Percentiles rank a stretch among this genome's conserved stretches.
Evolutionary conservation across 1,140 invertebrate genomes (phyloP).

Genomic region (Brachionus rotundiformis): DNA sequence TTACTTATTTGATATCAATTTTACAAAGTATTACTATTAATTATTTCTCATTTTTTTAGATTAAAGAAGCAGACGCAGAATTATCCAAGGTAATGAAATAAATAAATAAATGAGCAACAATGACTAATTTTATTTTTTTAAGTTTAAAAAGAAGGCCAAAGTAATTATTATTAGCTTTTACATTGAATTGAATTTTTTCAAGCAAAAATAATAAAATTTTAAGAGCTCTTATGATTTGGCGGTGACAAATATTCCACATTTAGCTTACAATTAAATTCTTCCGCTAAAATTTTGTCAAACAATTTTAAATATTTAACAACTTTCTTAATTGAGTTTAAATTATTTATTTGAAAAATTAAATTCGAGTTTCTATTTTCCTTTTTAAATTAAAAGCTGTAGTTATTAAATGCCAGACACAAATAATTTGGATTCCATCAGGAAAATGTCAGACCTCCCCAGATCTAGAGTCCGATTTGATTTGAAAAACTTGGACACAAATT

Average conservation of each 20-base stretch:
- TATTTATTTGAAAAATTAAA: neutral
- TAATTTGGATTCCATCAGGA: neutral
- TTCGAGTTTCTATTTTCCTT: neutral
- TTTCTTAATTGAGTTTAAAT: neutral
- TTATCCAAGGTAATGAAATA: conserved; percentile 13
- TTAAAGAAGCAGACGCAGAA: conserved; percentile 42
- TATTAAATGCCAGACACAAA: neutral
- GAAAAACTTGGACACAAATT: neutral
- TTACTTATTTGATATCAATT: no score
- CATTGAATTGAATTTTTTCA: neutral
- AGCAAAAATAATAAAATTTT: conserved; percentile 17
- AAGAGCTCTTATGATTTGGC: conserved; percentile 3
- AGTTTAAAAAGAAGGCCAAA: conserved; percentile 29
- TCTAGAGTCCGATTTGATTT: neutral
- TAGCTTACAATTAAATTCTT: neutral
- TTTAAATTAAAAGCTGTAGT: neutral
- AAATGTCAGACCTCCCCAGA: neutral
- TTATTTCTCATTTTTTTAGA: conserved; percentile 14
- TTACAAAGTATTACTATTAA: no score
- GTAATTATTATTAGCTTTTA: conserved; percentile 18
- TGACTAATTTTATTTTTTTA: conserved; percentile 6
- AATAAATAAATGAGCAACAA: neutral
- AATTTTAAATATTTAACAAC: conserved; percentile 11
- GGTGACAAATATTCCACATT: neutral
- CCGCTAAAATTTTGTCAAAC: neutral